These are phyloP conservation scores for Brachylomia viminalis DNA, from an alignment of 2,888 invertebrate genomes.

Conservation along the genomic window DNA sequence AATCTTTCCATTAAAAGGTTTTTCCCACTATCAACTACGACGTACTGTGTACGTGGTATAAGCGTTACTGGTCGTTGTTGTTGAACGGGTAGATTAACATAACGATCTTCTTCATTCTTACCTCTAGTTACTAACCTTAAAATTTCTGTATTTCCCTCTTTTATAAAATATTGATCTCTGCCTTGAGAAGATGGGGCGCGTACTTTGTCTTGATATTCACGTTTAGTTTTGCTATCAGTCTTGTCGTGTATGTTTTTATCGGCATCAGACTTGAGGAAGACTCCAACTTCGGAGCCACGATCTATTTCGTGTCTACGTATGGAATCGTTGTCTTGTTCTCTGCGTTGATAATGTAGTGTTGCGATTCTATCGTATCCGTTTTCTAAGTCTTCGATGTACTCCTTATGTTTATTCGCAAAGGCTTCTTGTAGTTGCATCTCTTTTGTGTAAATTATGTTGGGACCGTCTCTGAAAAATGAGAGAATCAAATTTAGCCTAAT, in stretches of 20 bases:
- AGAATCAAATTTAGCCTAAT: background rate
- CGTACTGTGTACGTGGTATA: conserved; percentile 91
- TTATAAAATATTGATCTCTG: conserved; percentile 94
- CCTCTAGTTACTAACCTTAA: conserved; percentile 94
- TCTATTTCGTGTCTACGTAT: conserved; percentile 94
- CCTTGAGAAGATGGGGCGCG: conserved; percentile 84
- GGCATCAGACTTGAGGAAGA: conserved; percentile 86
- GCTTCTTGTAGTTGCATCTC: conserved; percentile 89
- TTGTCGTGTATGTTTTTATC: conserved; percentile 79
- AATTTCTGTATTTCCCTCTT: conserved; percentile 96
- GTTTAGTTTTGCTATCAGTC: conserved; percentile 77
- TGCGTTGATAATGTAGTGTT: conserved; percentile 85
- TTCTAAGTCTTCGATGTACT: conserved; percentile 91
- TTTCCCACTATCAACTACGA: conserved; percentile 94
- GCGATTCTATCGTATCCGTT: conserved; percentile 90
- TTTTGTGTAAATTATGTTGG: conserved; percentile 90
- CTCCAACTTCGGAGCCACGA: conserved; percentile 92
- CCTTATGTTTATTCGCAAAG: conserved; percentile 88
- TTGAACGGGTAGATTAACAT: conserved; percentile 90
- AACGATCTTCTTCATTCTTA: conserved; percentile 92
- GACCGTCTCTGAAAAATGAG: conserved; percentile 84
- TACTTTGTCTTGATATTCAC: conserved; percentile 79
- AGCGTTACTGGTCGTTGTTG: conserved; percentile 90
- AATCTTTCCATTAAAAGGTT: conserved; percentile 95
- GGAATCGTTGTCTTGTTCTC: conserved; percentile 93